Base-by-base conservation (phyloP, 1,140 invertebrate genomes). In the Drosophila pachea region DNA sequence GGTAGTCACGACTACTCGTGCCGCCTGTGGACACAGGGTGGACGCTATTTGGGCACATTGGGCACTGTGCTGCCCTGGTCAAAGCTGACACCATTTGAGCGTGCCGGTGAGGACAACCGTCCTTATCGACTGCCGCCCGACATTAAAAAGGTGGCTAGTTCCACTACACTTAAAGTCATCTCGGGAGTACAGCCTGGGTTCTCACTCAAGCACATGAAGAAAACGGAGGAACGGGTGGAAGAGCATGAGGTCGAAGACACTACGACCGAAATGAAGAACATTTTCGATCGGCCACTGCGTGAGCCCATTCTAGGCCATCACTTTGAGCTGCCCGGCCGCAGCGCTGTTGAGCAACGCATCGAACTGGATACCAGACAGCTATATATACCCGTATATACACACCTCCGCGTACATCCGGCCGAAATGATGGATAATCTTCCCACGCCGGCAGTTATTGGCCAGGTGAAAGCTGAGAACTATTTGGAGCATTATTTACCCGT, bases 1-100 rank as follows among this genome's bases (percentile, higher is more conserved):
- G 92, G 92, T n/a, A 94, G 94, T 73, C 90, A 91, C 63, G 95
- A 95, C 89, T 93, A 92, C 78, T 93, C 93, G 40, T 93, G 93
- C 54, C 90, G 94, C 59, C 89, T 94, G 72, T 95, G 94, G 94
- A 92, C 91, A 11, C 86, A 94, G 12, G 90, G 91, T 32, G 94
- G 94, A 7, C 91, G 92, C 73, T 95, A 94, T 86, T 82, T 95
- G 42, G 92, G 92, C 43, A 94, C 93, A 8, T 87, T 94, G 61
- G 94, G 94, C 38, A 93, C 93, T 32, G 92, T 92, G 63, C 90
- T 91, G 74, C 90, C 91, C 2, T 94, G 93, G 92, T 68, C 81
- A 3, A 87, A 90, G 35, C 84, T 93, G 5, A 76, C 90, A 42
- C 90, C 92, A 0, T 89, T 90, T 36, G 73, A 90, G 42, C 76